Conservation (phyloP, 2,888 invertebrate species). For the Mythimna pallens region DNA sequence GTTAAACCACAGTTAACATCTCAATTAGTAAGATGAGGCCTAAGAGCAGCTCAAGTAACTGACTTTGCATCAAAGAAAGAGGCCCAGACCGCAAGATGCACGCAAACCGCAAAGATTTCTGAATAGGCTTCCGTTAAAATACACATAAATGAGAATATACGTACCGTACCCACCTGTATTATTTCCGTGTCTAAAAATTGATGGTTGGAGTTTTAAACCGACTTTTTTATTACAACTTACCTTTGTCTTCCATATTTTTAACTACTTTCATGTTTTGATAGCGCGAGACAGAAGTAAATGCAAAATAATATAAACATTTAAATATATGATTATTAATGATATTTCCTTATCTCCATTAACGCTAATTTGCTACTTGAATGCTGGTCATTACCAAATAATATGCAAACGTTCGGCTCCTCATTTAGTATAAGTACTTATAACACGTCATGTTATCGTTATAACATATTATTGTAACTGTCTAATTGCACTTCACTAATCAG, state of each 20-base stretch:
- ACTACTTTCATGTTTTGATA: conserved; percentile 10
- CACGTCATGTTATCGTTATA: conserved; percentile 45
- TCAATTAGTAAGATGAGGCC: conserved; percentile 61
- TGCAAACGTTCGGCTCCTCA: conserved; percentile 31
- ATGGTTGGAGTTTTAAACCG: neutral
- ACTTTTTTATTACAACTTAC: neutral
- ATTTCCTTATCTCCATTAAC: conserved; percentile 40
- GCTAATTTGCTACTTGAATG: conserved; percentile 51
- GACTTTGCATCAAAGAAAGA: conserved; percentile 48
- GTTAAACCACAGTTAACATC: conserved; percentile 54
- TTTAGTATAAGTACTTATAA: conserved; percentile 39
- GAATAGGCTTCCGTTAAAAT: conserved; percentile 60
- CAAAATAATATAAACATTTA: conserved; percentile 5
- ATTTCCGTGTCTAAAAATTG: neutral
- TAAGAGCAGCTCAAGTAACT: conserved; percentile 54
- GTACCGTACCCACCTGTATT: neutral
- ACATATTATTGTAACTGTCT: conserved; percentile 52
- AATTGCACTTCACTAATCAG: conserved; percentile 53
- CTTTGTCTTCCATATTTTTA: conserved; percentile 10
- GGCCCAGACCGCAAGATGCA: conserved; percentile 47
- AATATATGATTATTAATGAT: conserved; percentile 29
- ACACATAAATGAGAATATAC: conserved; percentile 38
- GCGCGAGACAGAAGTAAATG: conserved; percentile 3
- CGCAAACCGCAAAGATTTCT: conserved; percentile 53
- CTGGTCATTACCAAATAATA: conserved; percentile 46